These are phyloP conservation scores for Acanthosoma haemorrhoidale DNA, from an alignment of 2,888 invertebrate genomes.

Conservation along the genomic window DNA sequence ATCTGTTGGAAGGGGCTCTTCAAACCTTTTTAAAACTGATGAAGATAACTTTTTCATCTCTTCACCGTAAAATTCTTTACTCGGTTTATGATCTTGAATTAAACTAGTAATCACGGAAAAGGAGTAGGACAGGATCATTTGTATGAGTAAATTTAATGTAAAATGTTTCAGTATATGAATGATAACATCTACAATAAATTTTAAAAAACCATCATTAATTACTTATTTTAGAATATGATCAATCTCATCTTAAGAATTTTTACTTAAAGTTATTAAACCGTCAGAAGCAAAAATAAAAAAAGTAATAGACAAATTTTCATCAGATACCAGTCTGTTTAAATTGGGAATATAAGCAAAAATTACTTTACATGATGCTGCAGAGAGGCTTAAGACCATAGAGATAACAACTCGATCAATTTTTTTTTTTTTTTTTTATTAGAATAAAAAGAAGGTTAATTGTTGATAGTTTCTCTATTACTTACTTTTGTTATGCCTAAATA, in stretches of 20 bases:
- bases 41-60: neutral
- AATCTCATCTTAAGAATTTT: no score
- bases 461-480: neutral
- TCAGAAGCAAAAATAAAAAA: no score
- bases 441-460: neutral
- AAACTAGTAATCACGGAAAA: neutral
- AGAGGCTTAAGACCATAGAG: no score
- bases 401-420: neutral
- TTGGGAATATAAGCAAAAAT: no score
- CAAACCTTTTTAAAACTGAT: slow-evolving; percentile 18
- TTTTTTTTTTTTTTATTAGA: neutral
- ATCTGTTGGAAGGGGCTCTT: slow-evolving; percentile 20
- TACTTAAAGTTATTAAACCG: no score
- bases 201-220: no score
- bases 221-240: no score
- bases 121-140: neutral
- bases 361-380: no score
- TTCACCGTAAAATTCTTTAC: no score
- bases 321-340: no score
- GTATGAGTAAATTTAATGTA: neutral
- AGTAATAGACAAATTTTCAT: no score
- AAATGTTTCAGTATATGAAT: neutral
- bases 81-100: neutral
- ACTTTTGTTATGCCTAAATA: neutral
- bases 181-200: neutral